phyloP scores from a whole-genome alignment of 1,140 invertebrate genomes.

The Probaryconus sp. region DNA sequence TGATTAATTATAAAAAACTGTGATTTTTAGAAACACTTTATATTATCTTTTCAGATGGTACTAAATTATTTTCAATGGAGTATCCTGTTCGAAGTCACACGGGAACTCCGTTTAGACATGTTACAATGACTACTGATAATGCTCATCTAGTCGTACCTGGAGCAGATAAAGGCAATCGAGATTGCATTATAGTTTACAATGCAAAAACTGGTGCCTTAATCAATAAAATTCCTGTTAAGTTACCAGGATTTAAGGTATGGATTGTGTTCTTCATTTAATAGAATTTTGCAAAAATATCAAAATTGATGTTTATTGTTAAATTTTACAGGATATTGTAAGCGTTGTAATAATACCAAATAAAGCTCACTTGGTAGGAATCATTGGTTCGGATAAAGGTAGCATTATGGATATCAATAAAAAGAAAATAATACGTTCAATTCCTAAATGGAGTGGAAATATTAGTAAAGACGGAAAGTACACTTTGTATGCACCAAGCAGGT shows the following conservation, averaged over 20 bases:
- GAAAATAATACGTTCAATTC: slow-evolving; percentile 85
- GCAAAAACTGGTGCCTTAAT: slow-evolving; percentile 89
- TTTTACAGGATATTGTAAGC: slow-evolving; percentile 81
- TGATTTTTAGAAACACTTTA: not conserved
- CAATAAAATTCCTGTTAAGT: slow-evolving; percentile 85
- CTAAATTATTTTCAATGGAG: slow-evolving; percentile 87
- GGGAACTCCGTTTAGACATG: slow-evolving; percentile 83
- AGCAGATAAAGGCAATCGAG: slow-evolving; percentile 89
- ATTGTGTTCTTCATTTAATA: slow-evolving; percentile 6
- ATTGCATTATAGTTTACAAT: slow-evolving; percentile 90
- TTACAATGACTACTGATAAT: slow-evolving; percentile 89
- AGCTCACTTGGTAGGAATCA: slow-evolving; percentile 89
- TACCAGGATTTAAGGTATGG: slow-evolving; percentile 82
- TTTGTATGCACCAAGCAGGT: slow-evolving; percentile 91
- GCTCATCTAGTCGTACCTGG: slow-evolving; percentile 87
- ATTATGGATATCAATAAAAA: slow-evolving; percentile 90
- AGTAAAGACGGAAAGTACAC: slow-evolving; percentile 94
- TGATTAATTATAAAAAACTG: not conserved
- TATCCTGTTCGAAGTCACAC: slow-evolving; percentile 84
- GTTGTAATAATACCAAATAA: slow-evolving; percentile 90
- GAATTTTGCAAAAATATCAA: slow-evolving; percentile 19
- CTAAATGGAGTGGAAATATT: slow-evolving; percentile 90
- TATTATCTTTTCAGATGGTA: slow-evolving; percentile 81
- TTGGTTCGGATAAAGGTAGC: slow-evolving; percentile 93
- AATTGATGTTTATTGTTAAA: slow-evolving; percentile 30